Evolutionary conservation across 2,888 invertebrate species (phyloP), one percentile per base, ranked within the genome.

Genomic region (Tinea semifulvella): DNA sequence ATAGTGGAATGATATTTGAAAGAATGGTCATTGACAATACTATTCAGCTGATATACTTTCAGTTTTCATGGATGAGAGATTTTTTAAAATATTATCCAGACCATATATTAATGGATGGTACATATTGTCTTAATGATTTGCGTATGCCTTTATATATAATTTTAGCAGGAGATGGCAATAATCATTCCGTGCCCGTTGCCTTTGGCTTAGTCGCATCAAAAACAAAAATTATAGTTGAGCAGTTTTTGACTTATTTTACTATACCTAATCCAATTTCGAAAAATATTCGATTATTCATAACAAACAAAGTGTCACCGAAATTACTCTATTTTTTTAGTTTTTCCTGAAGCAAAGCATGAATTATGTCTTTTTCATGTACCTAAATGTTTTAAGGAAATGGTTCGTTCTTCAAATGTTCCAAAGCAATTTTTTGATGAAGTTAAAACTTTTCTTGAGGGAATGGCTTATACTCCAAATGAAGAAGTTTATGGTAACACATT

Each of bases 51-150:
- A 40, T 40, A 26, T 45, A 45, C 19, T 45, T 45, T 19, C 31
- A 45, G 14, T 45, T 40, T 31, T 45, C 40, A 40, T 45, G 40
- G 45, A 45, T 40, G 45, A 18, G 19, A 28, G 27, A 25, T 13
- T 39, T 39, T 45, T 45, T 45, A 20, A 27, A 25, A 28, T 38
- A 28, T 38, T 45, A 45, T 36, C 28, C 45, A 7, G 45, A 45
- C 20, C 45, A 39, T 7, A 45, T 45, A 22, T 11, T 19, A 38
- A 45, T 45, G 11, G 40, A 45, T 10, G 45, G 45, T 13, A 45
- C 39, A 13, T 45, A 40, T 25, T 45, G 45, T 13, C 45, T 45
- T 13, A 39, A 39, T 27, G 28, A 45, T 45, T 39, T 35, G n/a
- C 36, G 40, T 5, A 45, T 45, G 45, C 45, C 45, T 13, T 27